Conservation (phyloP, 2,113 vertebrate species). For the Eptesicus fuscus region DNA sequence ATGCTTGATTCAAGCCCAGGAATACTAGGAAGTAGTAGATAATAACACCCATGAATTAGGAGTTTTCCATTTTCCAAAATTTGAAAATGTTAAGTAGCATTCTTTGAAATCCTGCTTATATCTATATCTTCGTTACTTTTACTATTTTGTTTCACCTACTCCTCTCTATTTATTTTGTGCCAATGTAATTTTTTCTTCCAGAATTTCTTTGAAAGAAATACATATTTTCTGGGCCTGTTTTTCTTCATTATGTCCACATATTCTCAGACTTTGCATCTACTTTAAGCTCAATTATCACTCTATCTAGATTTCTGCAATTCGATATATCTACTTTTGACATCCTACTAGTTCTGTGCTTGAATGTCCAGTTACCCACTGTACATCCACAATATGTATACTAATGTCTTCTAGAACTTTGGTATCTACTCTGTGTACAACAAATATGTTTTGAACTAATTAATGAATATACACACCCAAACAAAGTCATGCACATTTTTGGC, state of each 20-base stretch:
- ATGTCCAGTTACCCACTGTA: background rate
- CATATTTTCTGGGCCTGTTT: background rate
- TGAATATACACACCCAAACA: background rate
- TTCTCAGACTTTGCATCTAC: background rate
- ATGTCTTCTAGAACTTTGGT: background rate
- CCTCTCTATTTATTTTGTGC: background rate
- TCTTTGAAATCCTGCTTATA: background rate
- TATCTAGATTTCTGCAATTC: background rate
- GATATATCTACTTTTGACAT: background rate
- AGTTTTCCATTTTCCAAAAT: background rate
- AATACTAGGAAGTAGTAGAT: background rate
- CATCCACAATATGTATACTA: background rate
- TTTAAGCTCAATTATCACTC: background rate
- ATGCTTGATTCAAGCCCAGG: background rate
- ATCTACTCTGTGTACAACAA: background rate
- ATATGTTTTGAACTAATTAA: background rate
- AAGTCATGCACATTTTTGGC: background rate
- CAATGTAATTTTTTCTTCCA: background rate
- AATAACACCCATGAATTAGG: background rate
- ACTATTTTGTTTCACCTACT: background rate
- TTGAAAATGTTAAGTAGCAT: background rate
- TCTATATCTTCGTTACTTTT: background rate
- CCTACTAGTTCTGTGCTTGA: background rate
- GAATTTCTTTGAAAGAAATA: background rate
- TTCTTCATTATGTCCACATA: background rate